Evolutionary conservation across 2,797 vertebrate species (phyloP).

Genomic region (Pterois miles): DNA sequence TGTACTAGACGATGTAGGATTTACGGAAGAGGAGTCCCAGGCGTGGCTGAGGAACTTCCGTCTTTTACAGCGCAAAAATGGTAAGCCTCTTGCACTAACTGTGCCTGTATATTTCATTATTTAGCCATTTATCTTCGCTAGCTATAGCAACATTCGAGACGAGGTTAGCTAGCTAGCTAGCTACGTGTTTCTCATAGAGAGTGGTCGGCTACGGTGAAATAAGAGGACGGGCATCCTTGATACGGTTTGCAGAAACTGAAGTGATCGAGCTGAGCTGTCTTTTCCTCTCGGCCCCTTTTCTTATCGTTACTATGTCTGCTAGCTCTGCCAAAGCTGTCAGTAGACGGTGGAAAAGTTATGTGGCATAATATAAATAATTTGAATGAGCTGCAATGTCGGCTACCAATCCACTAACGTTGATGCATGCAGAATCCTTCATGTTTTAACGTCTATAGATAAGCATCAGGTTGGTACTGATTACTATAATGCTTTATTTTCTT

Average conservation of each 20-base stretch:
- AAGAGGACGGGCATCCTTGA: conserved; percentile 59
- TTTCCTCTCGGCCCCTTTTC: conserved; percentile 10
- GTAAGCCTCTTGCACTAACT: conserved; percentile 67
- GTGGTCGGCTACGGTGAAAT: conserved; percentile 17
- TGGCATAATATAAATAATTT: not conserved
- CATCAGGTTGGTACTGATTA: not conserved
- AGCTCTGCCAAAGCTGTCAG: not conserved
- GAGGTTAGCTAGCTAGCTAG: not conserved
- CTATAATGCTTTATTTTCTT: not conserved
- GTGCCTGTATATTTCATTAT: conserved; percentile 16
- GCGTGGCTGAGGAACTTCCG: conserved; percentile 87
- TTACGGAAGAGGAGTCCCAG: conserved; percentile 81
- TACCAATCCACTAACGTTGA: not conserved
- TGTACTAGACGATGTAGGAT: conserved; percentile 59
- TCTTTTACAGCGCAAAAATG: conserved; percentile 83
- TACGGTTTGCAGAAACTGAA: conserved; percentile 40
- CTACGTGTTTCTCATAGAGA: not conserved
- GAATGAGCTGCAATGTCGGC: not conserved
- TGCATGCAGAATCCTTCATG: not conserved
- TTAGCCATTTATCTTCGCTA: not conserved
- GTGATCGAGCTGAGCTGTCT: conserved; percentile 46
- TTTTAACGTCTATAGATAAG: not conserved
- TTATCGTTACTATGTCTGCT: not conserved
- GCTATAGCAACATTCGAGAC: not conserved
- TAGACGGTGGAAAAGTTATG: not conserved